A percentile compares a stretch with the other conserved stretches of the same genome.
Evolutionary conservation across 2,797 vertebrate genomes (phyloP).

Genomic region (Remorina albescens): DNA sequence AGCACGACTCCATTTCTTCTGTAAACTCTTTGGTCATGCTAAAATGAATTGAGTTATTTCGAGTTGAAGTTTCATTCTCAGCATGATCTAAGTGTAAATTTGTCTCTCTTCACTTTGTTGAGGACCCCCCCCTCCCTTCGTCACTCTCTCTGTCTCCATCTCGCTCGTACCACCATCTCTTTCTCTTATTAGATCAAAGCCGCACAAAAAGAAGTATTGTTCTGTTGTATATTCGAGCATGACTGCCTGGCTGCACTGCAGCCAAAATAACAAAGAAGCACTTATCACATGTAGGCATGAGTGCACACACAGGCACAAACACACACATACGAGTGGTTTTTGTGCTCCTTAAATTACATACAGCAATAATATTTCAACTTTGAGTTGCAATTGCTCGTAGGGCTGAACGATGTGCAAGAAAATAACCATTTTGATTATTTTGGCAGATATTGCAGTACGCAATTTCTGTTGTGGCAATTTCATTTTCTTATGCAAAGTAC

Average conservation of each 20-base stretch:
- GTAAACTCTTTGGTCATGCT: not conserved
- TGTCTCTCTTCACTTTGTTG: constrained; percentile 25
- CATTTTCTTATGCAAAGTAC: too few species aligned
- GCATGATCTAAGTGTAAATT: constrained; percentile 30
- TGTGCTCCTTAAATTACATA: constrained; percentile 23
- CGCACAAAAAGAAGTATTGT: constrained; percentile 64
- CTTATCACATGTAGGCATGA: constrained; percentile 13
- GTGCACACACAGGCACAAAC: not conserved
- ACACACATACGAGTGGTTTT: constrained; percentile 7
- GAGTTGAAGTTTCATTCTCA: constrained; percentile 35
- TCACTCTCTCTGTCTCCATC: not conserved
- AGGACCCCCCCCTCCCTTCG: constrained; percentile 17
- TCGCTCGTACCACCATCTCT: not conserved
- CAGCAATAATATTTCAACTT: not conserved
- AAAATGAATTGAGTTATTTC: constrained; percentile 20
- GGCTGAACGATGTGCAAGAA: too few species aligned
- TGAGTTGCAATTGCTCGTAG: not conserved
- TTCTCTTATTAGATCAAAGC: constrained; percentile 67
- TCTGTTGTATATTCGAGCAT: constrained; percentile 31
- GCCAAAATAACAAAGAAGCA: constrained; percentile 45
- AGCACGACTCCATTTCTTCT: not conserved
- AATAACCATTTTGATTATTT: too few species aligned
- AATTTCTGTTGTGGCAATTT: too few species aligned
- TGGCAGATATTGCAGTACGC: too few species aligned
- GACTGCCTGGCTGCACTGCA: constrained; percentile 33